Base-by-base conservation (phyloP, 1,140 invertebrate species). In the Drosophila baimaii region DNA sequence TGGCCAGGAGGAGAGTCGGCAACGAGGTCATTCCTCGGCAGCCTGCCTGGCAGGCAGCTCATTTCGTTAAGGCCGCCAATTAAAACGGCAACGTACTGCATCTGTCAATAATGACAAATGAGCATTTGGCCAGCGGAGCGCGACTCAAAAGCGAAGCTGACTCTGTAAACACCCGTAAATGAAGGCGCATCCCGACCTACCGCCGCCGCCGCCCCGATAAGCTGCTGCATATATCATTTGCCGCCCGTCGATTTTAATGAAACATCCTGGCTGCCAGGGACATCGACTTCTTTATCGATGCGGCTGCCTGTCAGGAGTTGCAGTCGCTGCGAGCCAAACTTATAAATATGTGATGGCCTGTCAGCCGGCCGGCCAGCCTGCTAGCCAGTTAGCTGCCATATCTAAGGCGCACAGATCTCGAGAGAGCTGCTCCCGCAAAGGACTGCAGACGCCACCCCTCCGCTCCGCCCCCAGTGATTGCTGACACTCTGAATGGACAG, bases 61-160 rank as follows among this genome's bases (percentile, higher is more conserved):
- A 89, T 89, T 89, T 88, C 81, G 69, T 80, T 63, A 83, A 89
- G 79, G 83, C 74, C 77, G 85, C 85, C 84, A 89, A 89, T 89
- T 89, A 89, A 89, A 89, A 84, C 81, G 85, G 84, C 77, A 89
- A 89, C 84, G 70, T 73, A 70, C 80, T 58, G 73, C 85, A 76
- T 89, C 84, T 89, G 84, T 89, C 84, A 89, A 89, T 89, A 89
- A 89, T 89, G 84, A 89, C 84, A 89, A 84, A 89, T 89, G 84
- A 74, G 74, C 83, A 88, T 89, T 89, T 89, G 58, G 70, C 70
- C 85, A 72, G 69, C 25, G 29, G 23, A 56, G 43, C 13, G 27
- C 19, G 37, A 31, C 35, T 75, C 72, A 75, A 75, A 75, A 62
- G 72, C 33, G 41, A 23, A 31, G 15, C 35, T 25, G 35, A 37